Conservation (phyloP, 2,888 invertebrate genomes). For the Erannis defoliaria region DNA sequence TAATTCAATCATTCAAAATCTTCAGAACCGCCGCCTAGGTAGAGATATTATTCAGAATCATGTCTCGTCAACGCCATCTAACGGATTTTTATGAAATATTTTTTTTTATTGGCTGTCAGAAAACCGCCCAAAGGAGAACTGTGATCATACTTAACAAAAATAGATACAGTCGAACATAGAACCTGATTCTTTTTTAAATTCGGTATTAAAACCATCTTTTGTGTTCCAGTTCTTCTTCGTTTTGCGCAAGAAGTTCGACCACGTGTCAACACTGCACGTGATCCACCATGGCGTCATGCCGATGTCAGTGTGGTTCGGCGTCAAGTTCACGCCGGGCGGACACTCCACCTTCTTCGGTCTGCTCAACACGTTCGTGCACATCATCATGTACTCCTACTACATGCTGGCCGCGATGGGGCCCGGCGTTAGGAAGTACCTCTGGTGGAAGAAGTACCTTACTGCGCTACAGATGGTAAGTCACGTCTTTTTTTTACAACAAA, state of each 20-base stretch:
- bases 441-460: conserved; percentile 99
- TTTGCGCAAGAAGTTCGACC: conserved; percentile 96
- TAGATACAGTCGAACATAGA: no score
- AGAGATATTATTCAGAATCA: no score
- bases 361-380: conserved; percentile 98
- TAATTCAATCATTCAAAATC: no score
- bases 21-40: no score
- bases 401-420: conserved; percentile 97
- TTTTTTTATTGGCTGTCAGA: no score
- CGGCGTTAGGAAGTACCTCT: conserved; percentile 93
- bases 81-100: no score
- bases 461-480: conserved; percentile 94
- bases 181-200: no score
- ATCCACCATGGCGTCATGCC: conserved; percentile 99
- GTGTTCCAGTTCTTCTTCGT: conserved; percentile 95
- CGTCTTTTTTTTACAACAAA: background rate
- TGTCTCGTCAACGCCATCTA: no score
- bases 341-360: conserved; percentile 98
- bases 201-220: background rate
- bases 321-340: conserved; percentile 98
- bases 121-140: no score
- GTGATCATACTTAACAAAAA: no score
- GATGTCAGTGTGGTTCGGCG: conserved; percentile 98
- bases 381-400: conserved; percentile 98
- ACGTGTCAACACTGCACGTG: conserved; percentile 97